phyloP scores from a whole-genome alignment of 2,113 vertebrate species.

The Microtus richardsoni region DNA sequence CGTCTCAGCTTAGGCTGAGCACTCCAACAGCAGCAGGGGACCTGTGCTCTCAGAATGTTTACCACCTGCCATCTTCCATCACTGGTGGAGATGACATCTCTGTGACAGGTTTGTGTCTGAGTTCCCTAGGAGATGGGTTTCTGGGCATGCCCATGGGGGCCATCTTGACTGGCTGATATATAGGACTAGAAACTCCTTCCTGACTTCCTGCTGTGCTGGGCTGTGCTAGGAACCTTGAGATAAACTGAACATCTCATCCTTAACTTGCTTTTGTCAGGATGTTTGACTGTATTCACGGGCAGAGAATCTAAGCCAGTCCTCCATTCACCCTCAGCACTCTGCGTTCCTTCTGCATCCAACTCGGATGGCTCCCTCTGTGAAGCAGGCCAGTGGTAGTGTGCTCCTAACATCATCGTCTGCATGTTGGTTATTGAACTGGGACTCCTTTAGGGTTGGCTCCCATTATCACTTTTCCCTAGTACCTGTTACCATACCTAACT shows the following conservation, averaged over 20 bases:
- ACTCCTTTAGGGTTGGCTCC: not conserved
- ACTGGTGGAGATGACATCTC: not conserved
- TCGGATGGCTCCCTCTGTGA: not conserved
- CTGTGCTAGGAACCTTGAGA: not conserved
- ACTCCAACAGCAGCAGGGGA: not conserved
- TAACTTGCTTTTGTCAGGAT: not conserved
- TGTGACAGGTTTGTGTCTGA: not conserved
- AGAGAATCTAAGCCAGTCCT: not conserved
- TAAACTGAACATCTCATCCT: not conserved
- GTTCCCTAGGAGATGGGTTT: not conserved
- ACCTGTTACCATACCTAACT: not conserved
- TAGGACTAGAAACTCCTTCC: not conserved
- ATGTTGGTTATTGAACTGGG: not conserved
- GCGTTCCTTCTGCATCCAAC: not conserved
- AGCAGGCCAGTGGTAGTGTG: not conserved
- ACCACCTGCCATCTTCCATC: not conserved
- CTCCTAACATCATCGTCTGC: not conserved
- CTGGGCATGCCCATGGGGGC: not conserved
- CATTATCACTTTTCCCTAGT: not conserved
- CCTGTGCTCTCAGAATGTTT: not conserved
- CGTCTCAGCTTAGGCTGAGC: not conserved
- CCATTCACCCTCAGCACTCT: not conserved
- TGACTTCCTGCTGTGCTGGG: no score
- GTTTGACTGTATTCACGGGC: not conserved
- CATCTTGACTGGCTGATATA: not conserved